Conservation (phyloP, 1,140 invertebrate genomes). For the Andrena cerasifolii region DNA sequence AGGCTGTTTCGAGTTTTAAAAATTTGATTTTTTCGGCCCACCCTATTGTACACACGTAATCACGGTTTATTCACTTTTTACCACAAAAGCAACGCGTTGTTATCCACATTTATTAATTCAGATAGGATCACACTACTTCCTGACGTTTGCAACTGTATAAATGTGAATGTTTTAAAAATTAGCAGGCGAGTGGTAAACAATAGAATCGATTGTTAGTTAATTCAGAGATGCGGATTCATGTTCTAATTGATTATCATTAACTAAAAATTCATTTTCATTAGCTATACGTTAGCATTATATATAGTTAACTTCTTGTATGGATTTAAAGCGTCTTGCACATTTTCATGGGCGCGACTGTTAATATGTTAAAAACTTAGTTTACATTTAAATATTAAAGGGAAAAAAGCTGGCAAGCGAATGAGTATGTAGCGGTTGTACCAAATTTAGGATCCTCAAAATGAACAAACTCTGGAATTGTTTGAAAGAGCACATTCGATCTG, state of each 20-base stretch:
- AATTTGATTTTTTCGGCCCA: too few species aligned
- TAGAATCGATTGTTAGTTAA: not conserved
- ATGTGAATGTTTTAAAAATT: conserved; percentile 17
- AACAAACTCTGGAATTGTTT: conserved; percentile 16
- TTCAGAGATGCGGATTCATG: not conserved
- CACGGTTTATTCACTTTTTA: not conserved
- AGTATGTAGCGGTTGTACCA: conserved; percentile 3
- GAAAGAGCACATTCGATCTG: conserved; percentile 23
- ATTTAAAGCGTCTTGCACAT: conserved; percentile 20
- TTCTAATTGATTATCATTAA: not conserved
- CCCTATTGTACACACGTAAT: too few species aligned
- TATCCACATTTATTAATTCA: conserved; percentile 7
- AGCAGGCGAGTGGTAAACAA: not conserved
- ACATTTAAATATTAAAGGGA: conserved; percentile 12
- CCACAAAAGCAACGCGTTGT: not conserved
- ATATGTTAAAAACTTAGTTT: conserved; percentile 40
- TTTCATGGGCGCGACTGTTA: conserved; percentile 41
- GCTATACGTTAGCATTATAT: not conserved
- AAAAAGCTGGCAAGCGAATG: not conserved
- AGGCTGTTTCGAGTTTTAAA: too few species aligned
- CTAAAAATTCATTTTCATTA: conserved; percentile 22
- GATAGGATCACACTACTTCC: not conserved
- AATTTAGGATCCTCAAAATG: not conserved
- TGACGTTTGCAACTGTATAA: conserved; percentile 10
- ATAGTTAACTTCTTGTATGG: conserved; percentile 3